Evolutionary conservation across 2,797 vertebrate species (phyloP), one percentile per base, ranked within the genome.

Genomic region (Chrysocyon brachyurus): DNA sequence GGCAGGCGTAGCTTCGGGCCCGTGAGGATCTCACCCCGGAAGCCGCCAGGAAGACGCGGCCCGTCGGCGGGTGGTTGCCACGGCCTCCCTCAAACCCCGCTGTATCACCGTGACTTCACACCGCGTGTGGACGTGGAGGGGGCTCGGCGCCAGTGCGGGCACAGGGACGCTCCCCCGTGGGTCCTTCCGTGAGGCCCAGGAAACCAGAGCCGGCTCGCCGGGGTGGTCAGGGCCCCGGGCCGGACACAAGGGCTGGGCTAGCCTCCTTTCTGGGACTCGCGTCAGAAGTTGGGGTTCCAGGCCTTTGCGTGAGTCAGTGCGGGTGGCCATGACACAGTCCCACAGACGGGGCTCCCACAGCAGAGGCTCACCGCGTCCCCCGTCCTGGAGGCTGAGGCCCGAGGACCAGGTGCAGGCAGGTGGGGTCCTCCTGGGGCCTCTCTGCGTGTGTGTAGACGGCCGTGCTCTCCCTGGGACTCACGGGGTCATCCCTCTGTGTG

Each of bases 401-500:
- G 8, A 40, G 36, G 6, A 1, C 24, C 40, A 5, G 82, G 36
- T 0, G 11, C 4, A 6, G 40, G 59, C 26, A n/a, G 28, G 59
- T 3, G 0, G 40, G 31, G 1, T 59, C 82, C 61, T 1, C 61
- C 40, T 0, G 16, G 9, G 40, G 70, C 36, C 36, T 22, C 40
- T 3, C 17, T 49, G 17, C 40, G 9, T 0, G 6, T 1, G 6
- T 52, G 28, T 14, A 3, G 82, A n/a, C 0, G 6, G 17, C 61
- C 6, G 6, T n/a, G 36, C 56, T 9, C 59, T 14, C 11, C 81
- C 81, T 12, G 40, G 2, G 59, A 49, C 82, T 63, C 82, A 21
- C 0, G 0, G 11, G 81, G 59, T 21, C 3, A 2, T 52, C 61
- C 61, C 17, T 64, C 17, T 8, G 10, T n/a, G 59, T 0, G 11